A percentile compares a stretch with the other conserved stretches of the same genome.
These are phyloP conservation scores for Holocentrus rufus DNA, from an alignment of 2,797 vertebrate genomes.

Conservation along the genomic window DNA sequence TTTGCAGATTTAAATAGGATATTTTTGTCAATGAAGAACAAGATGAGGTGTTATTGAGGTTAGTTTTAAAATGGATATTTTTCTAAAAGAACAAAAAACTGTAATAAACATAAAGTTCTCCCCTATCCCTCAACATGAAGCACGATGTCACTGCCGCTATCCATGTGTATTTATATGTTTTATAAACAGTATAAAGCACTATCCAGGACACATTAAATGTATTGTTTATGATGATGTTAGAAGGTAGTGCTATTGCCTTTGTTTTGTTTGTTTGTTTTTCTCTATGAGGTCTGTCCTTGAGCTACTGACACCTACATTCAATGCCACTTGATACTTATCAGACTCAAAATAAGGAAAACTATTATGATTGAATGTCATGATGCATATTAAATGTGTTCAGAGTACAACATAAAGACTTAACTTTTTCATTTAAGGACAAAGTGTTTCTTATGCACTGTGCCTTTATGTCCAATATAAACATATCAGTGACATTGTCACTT, in stretches of 20 bases:
- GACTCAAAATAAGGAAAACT: slow-evolving; percentile 55
- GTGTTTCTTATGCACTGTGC: slow-evolving; percentile 46
- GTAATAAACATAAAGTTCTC: slow-evolving; percentile 72
- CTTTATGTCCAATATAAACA: slow-evolving; percentile 54
- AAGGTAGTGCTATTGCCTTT: slow-evolving; percentile 71
- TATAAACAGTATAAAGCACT: slow-evolving; percentile 81
- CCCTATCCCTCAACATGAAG: slow-evolving; percentile 80
- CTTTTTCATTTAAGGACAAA: slow-evolving; percentile 58
- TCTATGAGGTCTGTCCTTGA: slow-evolving; percentile 82
- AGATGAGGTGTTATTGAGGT: slow-evolving; percentile 74
- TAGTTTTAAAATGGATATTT: slow-evolving; percentile 84
- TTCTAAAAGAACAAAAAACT: slow-evolving; percentile 80
- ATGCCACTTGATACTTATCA: slow-evolving; percentile 61
- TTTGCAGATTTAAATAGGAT: slow-evolving; percentile 82
- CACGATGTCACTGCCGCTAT: slow-evolving; percentile 83
- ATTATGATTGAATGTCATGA: slow-evolving; percentile 69
- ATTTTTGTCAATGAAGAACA: slow-evolving; percentile 86
- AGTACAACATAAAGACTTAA: slow-evolving; percentile 42
- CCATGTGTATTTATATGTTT: slow-evolving; percentile 83
- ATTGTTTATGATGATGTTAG: slow-evolving; percentile 75
- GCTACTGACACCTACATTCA: slow-evolving; percentile 74
- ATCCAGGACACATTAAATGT: slow-evolving; percentile 79
- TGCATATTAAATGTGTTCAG: slow-evolving; percentile 65
- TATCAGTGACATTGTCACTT: slow-evolving; percentile 46
- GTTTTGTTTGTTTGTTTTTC: slow-evolving; percentile 69